Evolutionary conservation across 2,113 vertebrate genomes (phyloP).

Genomic region (Podiceps cristatus): DNA sequence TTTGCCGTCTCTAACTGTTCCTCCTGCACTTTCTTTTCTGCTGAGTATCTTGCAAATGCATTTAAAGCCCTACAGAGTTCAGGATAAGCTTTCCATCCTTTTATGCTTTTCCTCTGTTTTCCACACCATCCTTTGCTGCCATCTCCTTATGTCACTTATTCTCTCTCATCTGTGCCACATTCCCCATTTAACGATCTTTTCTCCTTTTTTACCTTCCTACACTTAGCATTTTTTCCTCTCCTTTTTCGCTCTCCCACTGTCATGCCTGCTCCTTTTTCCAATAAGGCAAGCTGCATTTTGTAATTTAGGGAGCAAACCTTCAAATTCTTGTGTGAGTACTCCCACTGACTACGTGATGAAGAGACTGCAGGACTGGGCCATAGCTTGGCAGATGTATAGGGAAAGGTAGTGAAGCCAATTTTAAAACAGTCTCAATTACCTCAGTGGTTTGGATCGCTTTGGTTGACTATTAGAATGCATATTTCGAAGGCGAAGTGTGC

Average conservation of each 20-base stretch:
- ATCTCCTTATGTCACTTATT: background rate
- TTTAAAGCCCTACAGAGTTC: background rate
- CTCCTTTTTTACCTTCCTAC: background rate
- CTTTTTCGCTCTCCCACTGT: background rate
- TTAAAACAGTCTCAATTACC: slow-evolving; percentile 28
- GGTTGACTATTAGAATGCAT: slow-evolving; percentile 2
- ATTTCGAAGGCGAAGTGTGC: background rate
- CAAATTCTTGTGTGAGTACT: background rate
- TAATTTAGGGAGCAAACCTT: background rate
- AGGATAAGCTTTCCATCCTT: background rate
- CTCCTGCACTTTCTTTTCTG: background rate
- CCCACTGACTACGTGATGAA: background rate
- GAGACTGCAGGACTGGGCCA: background rate
- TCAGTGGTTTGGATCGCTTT: slow-evolving; percentile 2
- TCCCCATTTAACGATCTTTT: background rate
- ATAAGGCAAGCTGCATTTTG: background rate
- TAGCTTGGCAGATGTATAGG: background rate
- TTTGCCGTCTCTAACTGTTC: background rate
- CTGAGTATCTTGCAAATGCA: background rate
- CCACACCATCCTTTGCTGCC: background rate
- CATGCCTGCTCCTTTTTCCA: background rate
- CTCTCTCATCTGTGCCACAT: accelerated
- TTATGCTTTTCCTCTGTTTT: background rate
- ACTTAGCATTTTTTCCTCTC: background rate
- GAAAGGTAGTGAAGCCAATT: background rate